Base-by-base conservation (phyloP, 2,113 vertebrate species). In the Pachypanchax playfairii region DNA sequence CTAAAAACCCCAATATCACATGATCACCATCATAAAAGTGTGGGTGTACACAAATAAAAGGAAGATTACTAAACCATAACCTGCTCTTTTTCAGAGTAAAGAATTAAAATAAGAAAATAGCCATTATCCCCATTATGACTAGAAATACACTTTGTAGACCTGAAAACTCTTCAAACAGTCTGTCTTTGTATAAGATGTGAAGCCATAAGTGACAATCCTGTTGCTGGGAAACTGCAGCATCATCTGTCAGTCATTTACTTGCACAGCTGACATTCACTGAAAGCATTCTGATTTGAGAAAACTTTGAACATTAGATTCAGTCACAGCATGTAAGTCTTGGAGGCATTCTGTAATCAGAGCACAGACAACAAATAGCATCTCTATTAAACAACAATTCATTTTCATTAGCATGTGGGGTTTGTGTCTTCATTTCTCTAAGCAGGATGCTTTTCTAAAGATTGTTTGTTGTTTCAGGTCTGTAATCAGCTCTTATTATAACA, bases 181-280 rank as follows among this genome's bases (percentile, higher is more conserved):
- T 12, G 3, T 10, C 11, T 41, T 39, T 25, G 39, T 62, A 54
- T 39, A 13, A 48, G 50, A 57, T 20, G 36, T 52, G 33, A 33
- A 36, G 3, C 41, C 41, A 28, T 1, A 12, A 83, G 64, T 22
- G 52, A 51, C 54, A 59, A 28, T 21, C 35, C 10, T 18, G 79
- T 85, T 82, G 66, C 83, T 3, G 52, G 63, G 68, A 57, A 76
- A 85, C 75, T 42, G 49, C 57, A 42, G 51, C 70, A 49, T 17
- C 65, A 41, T 28, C 52, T 65, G 75, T 74, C 79, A 82, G 36
- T 79, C 50, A 68, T 50, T 46, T 33, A 29, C 35, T 7, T 9
- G 4, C 38, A 26, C 1, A 15, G 43, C 21, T 29, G 31, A 36
- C 50, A 31, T 49, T 44, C 25, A 25, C 22, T 28, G 3, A 20